phyloP scores from a whole-genome alignment of 1,140 invertebrate species.

The Nasonia giraulti region DNA sequence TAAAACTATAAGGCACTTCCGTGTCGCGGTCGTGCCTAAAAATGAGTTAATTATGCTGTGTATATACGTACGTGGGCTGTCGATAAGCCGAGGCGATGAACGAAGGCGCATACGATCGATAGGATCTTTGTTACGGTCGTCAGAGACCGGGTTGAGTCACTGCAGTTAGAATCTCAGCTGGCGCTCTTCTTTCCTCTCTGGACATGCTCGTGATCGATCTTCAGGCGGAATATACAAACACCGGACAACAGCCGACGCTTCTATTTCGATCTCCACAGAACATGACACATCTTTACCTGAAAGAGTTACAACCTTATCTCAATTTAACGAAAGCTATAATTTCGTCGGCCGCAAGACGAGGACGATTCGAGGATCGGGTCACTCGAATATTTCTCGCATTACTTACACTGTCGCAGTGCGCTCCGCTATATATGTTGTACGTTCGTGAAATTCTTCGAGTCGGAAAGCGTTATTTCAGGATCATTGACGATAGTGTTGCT shows the following conservation, averaged over 20 bases:
- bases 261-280: conserved; percentile 43
- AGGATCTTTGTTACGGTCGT: conserved; percentile 20
- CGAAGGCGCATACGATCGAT: conserved; percentile 33
- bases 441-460: conserved; percentile 20
- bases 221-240: conserved; percentile 22
- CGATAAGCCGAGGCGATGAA: conserved; percentile 17
- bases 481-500: not conserved
- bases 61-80: conserved; percentile 20
- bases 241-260: not conserved
- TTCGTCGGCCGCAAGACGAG: conserved; percentile 20
- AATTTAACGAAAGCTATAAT: conserved; percentile 50
- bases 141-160: not conserved
- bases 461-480: conserved; percentile 17
- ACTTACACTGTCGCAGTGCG: not conserved
- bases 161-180: not conserved
- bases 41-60: too few species aligned
- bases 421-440: not conserved
- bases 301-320: conserved; percentile 49
- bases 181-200: not conserved
- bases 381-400: conserved; percentile 46
- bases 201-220: conserved; percentile 41
- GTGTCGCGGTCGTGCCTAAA: too few species aligned
- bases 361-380: conserved; percentile 36
- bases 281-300: conserved; percentile 52
- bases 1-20: too few species aligned